Percentiles rank a stretch among this genome's conserved stretches.
Conservation (phyloP, 2,888 invertebrate species). For the Lasioglossum pauxillum region DNA sequence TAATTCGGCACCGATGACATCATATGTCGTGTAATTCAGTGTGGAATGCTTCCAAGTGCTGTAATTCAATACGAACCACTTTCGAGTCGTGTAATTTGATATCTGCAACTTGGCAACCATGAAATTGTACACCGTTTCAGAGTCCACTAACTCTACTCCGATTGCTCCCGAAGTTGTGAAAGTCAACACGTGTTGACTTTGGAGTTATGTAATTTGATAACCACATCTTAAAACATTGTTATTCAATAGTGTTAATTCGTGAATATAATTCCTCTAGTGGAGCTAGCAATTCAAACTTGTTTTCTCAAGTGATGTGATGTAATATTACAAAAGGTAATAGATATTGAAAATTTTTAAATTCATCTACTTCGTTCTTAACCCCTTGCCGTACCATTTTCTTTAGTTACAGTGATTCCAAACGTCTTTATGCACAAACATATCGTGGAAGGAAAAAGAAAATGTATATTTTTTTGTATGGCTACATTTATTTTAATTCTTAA, state of each 20-base stretch:
- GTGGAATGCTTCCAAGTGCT: neutral
- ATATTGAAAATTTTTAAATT: neutral
- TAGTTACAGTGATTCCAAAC: no score
- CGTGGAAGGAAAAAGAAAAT: no score
- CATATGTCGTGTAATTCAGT: neutral
- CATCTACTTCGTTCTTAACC: neutral
- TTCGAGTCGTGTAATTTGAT: neutral
- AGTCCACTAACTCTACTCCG: neutral
- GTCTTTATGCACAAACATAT: no score
- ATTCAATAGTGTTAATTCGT: neutral
- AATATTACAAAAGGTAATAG: neutral
- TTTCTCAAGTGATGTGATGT: neutral
- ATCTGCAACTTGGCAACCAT: neutral
- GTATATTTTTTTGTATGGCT: no score
- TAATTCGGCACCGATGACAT: neutral
- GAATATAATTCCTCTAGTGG: neutral
- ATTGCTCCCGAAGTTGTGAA: neutral
- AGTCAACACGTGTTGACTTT: neutral
- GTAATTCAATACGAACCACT: neutral
- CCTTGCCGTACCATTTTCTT: no score
- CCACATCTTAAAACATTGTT: neutral
- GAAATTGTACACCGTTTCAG: neutral
- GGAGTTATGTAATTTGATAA: neutral
- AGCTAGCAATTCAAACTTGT: neutral
- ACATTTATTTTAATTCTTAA: no score